A percentile compares a stretch with the other conserved stretches of the same genome.
These are phyloP conservation scores for Triplophysa bombifrons DNA, from an alignment of 2,797 vertebrate genomes.

Conservation along the genomic window DNA sequence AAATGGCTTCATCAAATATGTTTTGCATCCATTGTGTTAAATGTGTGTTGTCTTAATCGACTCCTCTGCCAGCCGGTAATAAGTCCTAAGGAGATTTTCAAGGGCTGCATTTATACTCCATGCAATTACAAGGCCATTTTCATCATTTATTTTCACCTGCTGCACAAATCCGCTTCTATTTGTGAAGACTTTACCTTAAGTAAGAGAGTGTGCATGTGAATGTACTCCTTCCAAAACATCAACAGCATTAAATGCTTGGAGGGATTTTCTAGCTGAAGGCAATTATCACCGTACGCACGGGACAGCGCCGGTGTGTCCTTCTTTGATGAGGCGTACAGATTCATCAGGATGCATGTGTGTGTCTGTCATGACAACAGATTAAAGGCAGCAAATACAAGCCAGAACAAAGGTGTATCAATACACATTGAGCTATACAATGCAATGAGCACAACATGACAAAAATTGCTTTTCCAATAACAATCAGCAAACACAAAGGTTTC, in stretches of 20 bases:
- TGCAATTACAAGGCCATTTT: slow-evolving; percentile 19
- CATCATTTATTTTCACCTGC: slow-evolving; percentile 29
- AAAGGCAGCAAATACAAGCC: slow-evolving; percentile 4
- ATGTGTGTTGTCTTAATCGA: not conserved
- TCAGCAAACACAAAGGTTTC: not conserved
- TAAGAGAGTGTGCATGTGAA: not conserved
- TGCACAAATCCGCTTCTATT: slow-evolving; percentile 20
- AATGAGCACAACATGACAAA: not conserved
- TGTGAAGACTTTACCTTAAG: slow-evolving; percentile 5
- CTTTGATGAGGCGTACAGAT: slow-evolving; percentile 17
- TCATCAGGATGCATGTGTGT: slow-evolving; percentile 15
- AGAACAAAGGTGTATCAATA: slow-evolving; percentile 17
- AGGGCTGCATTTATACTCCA: not conserved
- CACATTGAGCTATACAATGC: not conserved
- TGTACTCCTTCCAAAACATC: slow-evolving; percentile 2
- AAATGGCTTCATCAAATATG: not conserved
- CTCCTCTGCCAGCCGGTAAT: not conserved
- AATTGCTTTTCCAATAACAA: not conserved
- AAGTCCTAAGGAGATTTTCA: not conserved
- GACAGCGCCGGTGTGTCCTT: slow-evolving; percentile 17
- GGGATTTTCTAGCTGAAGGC: slow-evolving; percentile 27
- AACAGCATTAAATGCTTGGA: slow-evolving; percentile 32
- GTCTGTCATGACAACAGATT: slow-evolving; percentile 19
- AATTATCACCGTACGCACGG: not conserved
- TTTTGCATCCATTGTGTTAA: not conserved